A percentile compares a stretch with the other conserved stretches of the same genome.
Conservation (phyloP, 2,113 vertebrate genomes). For the human (Homo sapiens) region GRCh38 chr4:181725501-181726000, state of each 20-base stretch:
- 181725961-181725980: background rate
- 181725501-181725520: no score
- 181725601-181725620: no score
- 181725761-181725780: background rate
- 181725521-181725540: no score
- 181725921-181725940: background rate
- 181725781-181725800: background rate
- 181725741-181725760: background rate
- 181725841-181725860: background rate
- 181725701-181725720: no score
- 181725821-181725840: background rate
- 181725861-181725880: background rate
- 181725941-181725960: background rate
- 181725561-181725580: no score
- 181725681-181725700: no score
- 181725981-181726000: background rate
- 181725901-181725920: background rate
- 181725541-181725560: no score
- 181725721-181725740: no score
- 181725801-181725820: background rate
- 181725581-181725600: fast-evolving
- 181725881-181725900: background rate
- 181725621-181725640: no score
- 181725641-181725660: no score
- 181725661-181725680: no score